These are phyloP conservation scores for Planiliza haematocheilus DNA, from an alignment of 2,113 vertebrate genomes.

Conservation along the genomic window DNA sequence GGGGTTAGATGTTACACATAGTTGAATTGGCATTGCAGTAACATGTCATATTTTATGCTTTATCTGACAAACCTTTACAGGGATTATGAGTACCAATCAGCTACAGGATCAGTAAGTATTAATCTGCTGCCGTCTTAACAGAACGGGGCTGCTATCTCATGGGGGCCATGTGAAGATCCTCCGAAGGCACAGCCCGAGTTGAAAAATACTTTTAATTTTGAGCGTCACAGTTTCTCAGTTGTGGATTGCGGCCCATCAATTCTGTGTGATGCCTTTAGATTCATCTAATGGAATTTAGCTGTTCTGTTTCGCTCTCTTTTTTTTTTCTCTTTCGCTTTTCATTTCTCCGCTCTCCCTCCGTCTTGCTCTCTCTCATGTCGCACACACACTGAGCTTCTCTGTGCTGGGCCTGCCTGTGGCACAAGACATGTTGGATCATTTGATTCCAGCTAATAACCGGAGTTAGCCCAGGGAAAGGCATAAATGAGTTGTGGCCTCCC, in stretches of 20 bases:
- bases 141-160: slow-evolving; percentile 33
- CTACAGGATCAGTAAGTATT: slow-evolving; percentile 39
- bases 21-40: too few species aligned
- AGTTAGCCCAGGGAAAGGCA: slow-evolving; percentile 75
- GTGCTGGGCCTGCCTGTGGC: slow-evolving; percentile 68
- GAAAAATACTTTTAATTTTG: slow-evolving; percentile 84
- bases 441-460: slow-evolving; percentile 82
- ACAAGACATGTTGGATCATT: slow-evolving; percentile 75
- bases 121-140: slow-evolving; percentile 43
- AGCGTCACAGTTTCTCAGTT: slow-evolving; percentile 60
- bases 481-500: slow-evolving; percentile 76
- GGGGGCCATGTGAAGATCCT: slow-evolving; percentile 46
- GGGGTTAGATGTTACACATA: too few species aligned
- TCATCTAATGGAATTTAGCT: slow-evolving; percentile 75
- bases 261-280: slow-evolving; percentile 68
- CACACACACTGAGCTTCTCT: slow-evolving; percentile 47
- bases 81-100: slow-evolving; percentile 14
- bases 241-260: slow-evolving; percentile 72
- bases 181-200: slow-evolving; percentile 61
- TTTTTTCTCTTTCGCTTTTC: not conserved
- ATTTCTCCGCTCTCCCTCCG: not conserved
- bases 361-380: slow-evolving; percentile 18
- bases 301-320: slow-evolving; percentile 30
- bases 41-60: not conserved
- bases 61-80: not conserved